Conservation (phyloP, 2,888 invertebrate genomes). For the Julus scanicus region DNA sequence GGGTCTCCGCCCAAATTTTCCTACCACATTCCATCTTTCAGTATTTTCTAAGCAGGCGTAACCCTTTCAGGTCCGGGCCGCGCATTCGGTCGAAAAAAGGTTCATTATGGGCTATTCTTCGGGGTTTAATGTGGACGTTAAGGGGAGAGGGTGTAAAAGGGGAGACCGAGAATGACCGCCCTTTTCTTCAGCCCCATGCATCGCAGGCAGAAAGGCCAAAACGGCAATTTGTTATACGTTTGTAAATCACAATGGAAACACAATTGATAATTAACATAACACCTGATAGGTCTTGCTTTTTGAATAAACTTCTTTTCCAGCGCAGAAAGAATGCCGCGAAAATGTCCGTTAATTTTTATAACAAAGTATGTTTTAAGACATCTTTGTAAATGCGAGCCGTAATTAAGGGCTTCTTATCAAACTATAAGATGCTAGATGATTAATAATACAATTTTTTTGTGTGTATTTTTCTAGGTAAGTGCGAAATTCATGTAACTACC, state of each 20-base stretch:
- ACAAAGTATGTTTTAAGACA: slow-evolving; percentile 26
- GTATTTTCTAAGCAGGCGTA: slow-evolving; percentile 45
- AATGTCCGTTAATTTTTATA: neutral
- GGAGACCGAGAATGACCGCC: neutral
- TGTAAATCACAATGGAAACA: slow-evolving; percentile 12
- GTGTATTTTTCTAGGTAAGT: neutral
- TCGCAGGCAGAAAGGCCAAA: slow-evolving; percentile 36
- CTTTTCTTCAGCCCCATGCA: slow-evolving; percentile 18
- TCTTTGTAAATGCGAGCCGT: neutral
- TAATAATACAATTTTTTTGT: neutral
- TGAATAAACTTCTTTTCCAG: neutral
- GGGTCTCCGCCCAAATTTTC: slow-evolving; percentile 47
- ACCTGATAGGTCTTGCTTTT: slow-evolving; percentile 40
- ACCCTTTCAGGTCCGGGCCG: slow-evolving; percentile 44
- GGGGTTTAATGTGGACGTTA: slow-evolving; percentile 42
- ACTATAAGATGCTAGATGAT: neutral
- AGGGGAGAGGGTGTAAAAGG: neutral
- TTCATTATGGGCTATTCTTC: slow-evolving; percentile 43
- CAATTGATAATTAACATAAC: slow-evolving; percentile 47
- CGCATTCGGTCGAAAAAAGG: slow-evolving; percentile 41
- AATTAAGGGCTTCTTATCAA: slow-evolving; percentile 43
- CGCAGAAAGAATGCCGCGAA: slow-evolving; percentile 40
- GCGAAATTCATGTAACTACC: neutral
- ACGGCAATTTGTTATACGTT: slow-evolving; percentile 43
- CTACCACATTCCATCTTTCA: slow-evolving; percentile 47